phyloP scores from a whole-genome alignment of 1,140 invertebrate genomes.

The Copidosoma floridanum region DNA sequence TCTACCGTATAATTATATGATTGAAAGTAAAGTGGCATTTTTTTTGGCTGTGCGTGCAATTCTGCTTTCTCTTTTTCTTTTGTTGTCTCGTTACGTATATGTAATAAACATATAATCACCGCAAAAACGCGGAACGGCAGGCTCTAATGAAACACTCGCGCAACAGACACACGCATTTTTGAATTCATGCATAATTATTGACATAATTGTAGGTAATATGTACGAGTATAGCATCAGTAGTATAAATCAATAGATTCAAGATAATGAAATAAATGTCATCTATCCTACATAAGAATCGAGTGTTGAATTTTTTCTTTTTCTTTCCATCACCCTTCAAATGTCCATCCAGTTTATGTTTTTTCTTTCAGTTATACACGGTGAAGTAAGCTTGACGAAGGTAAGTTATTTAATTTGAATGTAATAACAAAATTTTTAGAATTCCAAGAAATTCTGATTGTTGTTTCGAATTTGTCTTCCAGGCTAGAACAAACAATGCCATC shows the following conservation, averaged over 20 bases:
- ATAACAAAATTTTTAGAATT: no score
- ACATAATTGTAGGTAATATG: constrained; percentile 56
- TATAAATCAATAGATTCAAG: constrained; percentile 51
- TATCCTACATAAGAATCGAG: constrained; percentile 40
- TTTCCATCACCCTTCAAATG: no score
- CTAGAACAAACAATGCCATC: no score
- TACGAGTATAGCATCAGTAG: constrained; percentile 54
- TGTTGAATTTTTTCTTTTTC: not conserved
- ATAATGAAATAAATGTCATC: constrained; percentile 57
- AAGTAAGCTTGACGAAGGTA: no score
- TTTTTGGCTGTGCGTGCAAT: constrained; percentile 12
- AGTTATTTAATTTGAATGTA: no score
- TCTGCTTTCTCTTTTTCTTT: no score
- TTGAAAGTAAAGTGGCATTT: no score
- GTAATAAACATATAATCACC: constrained; percentile 29
- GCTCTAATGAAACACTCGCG: constrained; percentile 34
- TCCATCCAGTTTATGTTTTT: no score
- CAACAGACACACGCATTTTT: constrained; percentile 48
- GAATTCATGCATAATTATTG: constrained; percentile 56
- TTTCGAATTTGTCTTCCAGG: no score
- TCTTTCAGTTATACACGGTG: no score
- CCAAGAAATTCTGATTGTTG: no score
- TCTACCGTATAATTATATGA: no score
- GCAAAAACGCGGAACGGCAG: constrained; percentile 19
- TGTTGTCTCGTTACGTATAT: constrained; percentile 14